Base-by-base conservation (phyloP, 30 jellyfish, hydroid and myxozoan species). In the Clytia hemisphaerica region DNA sequence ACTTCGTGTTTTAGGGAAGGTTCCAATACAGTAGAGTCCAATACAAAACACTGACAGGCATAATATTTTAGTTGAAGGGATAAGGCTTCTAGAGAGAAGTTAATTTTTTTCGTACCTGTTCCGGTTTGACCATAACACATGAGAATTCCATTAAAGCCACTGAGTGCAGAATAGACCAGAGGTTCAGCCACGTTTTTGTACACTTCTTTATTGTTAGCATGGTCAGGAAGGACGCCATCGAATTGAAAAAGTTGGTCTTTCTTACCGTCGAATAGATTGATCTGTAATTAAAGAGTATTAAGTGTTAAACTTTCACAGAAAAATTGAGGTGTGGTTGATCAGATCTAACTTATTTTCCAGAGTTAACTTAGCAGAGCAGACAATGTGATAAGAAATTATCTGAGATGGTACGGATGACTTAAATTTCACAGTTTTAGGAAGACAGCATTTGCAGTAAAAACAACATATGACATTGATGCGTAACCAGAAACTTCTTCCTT, bases 91-190 rank as follows among this genome's bases (percentile, higher is more conserved):
- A n/a, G n/a, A 16, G 53, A 42, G 14, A 42, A 16, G 14, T 16
- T 0, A 42, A 18, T 19, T 32, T 9, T 12, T 9, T 12, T 30
- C 47, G n/a, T 61, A 86, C 96, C 96, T 51, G 96, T 86, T 33
- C 96, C 96, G 6, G 96, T 86, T 50, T 86, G 96, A 22, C 96
- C 96, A 25, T 86, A 86, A 66, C 96, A 86, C 96, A 86, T 86
- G 1, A 86, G 89, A 37, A 86, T 86, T 14, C 96, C 96, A 61
- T 86, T 86, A 44, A 86, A 86, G 9, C 96, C 96, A 73, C 96
- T 86, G 3, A 86, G 75, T 2, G 96, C 96, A 1, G 96, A 86
- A 38, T 75, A 76, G 18, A 86, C 81, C 0, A 86, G 72, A 10
- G 96, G 96, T 45, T 86, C 92, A 0, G 92, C 96, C 4, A 86